Conservation (phyloP, 2,113 vertebrate species). For the Nipponia nippon region DNA sequence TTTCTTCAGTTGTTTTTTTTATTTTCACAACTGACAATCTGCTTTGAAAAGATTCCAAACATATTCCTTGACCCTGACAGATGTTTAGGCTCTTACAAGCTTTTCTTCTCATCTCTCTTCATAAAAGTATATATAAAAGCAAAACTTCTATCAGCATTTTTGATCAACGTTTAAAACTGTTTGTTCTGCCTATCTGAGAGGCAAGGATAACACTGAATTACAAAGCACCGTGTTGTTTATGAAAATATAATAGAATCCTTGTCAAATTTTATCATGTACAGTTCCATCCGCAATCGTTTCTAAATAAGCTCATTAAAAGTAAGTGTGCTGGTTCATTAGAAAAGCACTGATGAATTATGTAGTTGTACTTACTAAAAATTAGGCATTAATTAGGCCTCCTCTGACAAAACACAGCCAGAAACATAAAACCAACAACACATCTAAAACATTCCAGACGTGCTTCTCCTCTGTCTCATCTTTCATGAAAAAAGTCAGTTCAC, state of each 20-base stretch:
- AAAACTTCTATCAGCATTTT: conserved; percentile 15
- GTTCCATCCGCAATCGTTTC: neutral
- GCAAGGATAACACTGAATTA: neutral
- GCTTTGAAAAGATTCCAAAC: conserved; percentile 32
- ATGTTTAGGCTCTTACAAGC: conserved; percentile 18
- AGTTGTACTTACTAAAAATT: conserved; percentile 24
- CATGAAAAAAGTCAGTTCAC: neutral
- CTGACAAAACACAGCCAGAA: conserved; percentile 37
- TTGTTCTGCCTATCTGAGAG: neutral
- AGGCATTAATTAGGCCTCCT: conserved; percentile 41
- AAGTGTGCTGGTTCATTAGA: neutral
- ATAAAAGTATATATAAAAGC: neutral
- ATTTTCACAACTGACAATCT: conserved; percentile 10
- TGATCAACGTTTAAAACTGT: conserved; percentile 37
- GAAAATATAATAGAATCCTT: neutral
- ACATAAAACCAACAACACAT: conserved; percentile 17
- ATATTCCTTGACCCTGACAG: conserved; percentile 20
- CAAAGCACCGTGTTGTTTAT: neutral
- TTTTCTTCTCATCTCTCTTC: conserved; percentile 16
- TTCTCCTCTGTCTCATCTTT: neutral
- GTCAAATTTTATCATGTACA: conserved; percentile 14
- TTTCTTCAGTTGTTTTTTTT: neutral
- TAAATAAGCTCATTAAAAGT: conserved; percentile 37
- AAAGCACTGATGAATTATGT: conserved; percentile 19
- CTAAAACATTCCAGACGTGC: conserved; percentile 36